A percentile compares a stretch with the other conserved stretches of the same genome.
Evolutionary conservation across 2,113 vertebrate genomes (phyloP).

Genomic region (Microcebus tavaratra): DNA sequence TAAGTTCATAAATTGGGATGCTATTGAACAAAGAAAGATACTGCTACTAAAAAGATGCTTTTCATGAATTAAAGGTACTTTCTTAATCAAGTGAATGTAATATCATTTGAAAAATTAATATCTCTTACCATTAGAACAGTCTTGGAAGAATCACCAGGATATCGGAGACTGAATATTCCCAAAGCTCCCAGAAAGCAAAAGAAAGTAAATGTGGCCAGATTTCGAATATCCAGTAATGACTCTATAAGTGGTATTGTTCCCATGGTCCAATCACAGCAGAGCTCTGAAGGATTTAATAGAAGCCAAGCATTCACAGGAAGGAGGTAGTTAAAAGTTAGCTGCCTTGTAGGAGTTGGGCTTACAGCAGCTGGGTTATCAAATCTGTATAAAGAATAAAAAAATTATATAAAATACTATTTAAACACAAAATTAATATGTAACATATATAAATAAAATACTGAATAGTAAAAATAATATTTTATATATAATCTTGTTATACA

Average conservation of each 20-base stretch:
- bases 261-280: slow-evolving; percentile 99
- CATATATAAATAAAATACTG: background rate
- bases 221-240: slow-evolving; percentile 92
- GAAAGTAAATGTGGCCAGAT: slow-evolving; percentile 93
- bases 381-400: slow-evolving; percentile 80
- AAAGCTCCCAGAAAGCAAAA: slow-evolving; percentile 91
- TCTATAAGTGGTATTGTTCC: slow-evolving; percentile 98
- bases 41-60: background rate
- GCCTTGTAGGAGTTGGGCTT: slow-evolving; percentile 92
- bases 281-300: slow-evolving; percentile 95
- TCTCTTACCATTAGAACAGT: slow-evolving; percentile 95
- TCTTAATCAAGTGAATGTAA: slow-evolving; percentile 54
- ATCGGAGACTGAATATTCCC: slow-evolving; percentile 90
- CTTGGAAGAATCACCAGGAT: slow-evolving; percentile 93
- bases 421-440: slow-evolving; percentile 11
- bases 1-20: background rate
- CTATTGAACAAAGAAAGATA: background rate
- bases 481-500: background rate
- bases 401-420: background rate
- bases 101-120: background rate
- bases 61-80: background rate
- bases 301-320: slow-evolving; percentile 98
- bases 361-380: slow-evolving; percentile 99
- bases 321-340: slow-evolving; percentile 98
- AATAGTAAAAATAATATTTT: background rate